A percentile compares a stretch with the other conserved stretches of the same genome.
phyloP scores from a whole-genome alignment of 2,797 vertebrate genomes.

The Molothrus ater region DNA sequence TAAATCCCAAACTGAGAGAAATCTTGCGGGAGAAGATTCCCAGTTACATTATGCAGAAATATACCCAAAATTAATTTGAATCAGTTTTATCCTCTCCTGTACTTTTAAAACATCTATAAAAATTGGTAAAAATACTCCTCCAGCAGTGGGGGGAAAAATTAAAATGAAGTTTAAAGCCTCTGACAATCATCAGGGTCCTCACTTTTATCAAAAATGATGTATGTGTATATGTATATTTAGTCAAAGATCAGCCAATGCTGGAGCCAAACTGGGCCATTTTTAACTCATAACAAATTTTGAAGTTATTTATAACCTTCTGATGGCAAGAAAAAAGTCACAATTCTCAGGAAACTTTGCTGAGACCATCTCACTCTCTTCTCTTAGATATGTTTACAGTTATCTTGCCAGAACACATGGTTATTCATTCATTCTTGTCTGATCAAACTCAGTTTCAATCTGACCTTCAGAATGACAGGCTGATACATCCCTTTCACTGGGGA shows the following conservation, averaged over 20 bases:
- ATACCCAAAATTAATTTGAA: neutral
- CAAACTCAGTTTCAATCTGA: slow-evolving; percentile 28
- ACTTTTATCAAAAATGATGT: neutral
- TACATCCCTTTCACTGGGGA: neutral
- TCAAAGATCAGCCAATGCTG: neutral
- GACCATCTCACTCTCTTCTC: neutral
- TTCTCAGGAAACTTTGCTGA: neutral
- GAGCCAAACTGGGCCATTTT: neutral
- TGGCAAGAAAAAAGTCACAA: neutral
- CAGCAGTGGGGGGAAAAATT: neutral
- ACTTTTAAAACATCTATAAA: neutral
- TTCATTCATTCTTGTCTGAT: slow-evolving; percentile 55
- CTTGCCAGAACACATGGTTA: slow-evolving; percentile 36
- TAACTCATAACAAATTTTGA: neutral
- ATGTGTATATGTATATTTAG: neutral
- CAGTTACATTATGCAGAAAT: neutral
- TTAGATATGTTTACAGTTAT: slow-evolving; percentile 45
- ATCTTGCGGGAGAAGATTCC: neutral
- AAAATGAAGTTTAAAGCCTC: neutral
- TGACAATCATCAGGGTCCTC: neutral
- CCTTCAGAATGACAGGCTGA: neutral
- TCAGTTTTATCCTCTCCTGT: neutral
- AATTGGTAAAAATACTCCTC: neutral
- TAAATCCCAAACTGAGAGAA: neutral
- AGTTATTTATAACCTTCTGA: neutral